Conservation (phyloP, 2,797 vertebrate genomes). For the Tokudaia muenninki region DNA sequence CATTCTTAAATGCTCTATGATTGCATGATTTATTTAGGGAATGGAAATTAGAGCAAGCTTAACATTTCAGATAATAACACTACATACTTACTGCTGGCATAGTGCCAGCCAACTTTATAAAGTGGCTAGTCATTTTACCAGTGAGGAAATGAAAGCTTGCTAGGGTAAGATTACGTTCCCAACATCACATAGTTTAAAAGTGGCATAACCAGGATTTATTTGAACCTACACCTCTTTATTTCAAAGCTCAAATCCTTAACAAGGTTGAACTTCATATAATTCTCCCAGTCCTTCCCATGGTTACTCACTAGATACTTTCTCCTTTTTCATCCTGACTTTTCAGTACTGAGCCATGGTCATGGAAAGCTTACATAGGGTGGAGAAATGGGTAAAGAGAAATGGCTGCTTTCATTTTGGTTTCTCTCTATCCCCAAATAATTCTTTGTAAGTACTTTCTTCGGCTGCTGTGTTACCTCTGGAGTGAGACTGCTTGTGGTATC, state of each 20-base stretch:
- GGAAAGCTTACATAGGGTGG: not conserved
- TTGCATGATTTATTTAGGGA: not conserved
- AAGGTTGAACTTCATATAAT: not conserved
- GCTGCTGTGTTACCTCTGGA: not conserved
- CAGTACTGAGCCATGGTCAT: not conserved
- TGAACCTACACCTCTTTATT: not conserved
- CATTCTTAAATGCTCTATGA: not conserved
- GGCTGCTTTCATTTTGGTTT: slow-evolving; percentile 13
- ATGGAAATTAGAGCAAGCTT: not conserved
- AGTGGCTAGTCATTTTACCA: not conserved
- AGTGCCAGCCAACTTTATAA: not conserved
- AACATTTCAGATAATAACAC: not conserved
- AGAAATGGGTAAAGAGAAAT: not conserved
- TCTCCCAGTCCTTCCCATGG: not conserved
- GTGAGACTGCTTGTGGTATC: not conserved
- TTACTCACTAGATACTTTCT: not conserved
- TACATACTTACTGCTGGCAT: not conserved
- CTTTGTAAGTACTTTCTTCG: not conserved
- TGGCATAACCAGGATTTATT: not conserved
- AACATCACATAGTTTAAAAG: not conserved
- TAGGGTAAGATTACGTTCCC: not conserved
- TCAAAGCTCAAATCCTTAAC: slow-evolving; percentile 11
- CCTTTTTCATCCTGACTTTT: not conserved
- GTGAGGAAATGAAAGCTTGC: not conserved
- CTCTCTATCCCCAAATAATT: slow-evolving; percentile 14